These are phyloP conservation scores for Drosophila diplacantha DNA, from an alignment of 2,888 invertebrate species.

Conservation along the genomic window DNA sequence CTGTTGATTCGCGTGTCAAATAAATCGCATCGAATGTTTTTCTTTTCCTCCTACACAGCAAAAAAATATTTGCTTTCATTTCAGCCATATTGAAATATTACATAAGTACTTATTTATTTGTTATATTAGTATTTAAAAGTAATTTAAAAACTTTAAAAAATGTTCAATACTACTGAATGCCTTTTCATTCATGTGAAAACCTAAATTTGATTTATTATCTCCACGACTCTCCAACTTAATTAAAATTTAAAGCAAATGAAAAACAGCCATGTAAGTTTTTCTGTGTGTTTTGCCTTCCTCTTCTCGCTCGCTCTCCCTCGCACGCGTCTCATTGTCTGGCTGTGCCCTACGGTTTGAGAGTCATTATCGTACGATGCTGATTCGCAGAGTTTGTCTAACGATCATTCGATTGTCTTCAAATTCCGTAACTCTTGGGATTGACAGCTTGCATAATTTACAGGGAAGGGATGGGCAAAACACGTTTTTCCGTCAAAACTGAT, in stretches of 20 bases:
- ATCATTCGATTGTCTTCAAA: constrained; percentile 7
- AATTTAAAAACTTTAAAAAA: background rate
- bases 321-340: constrained; percentile 23
- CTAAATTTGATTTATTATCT: too few relatives aligned
- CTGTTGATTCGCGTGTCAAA: constrained; percentile 60
- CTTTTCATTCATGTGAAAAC: too few relatives aligned
- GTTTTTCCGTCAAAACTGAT: constrained; percentile 12
- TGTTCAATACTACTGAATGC: too few relatives aligned
- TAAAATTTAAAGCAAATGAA: background rate
- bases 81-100: background rate
- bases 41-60: constrained; percentile 13
- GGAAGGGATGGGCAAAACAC: constrained; percentile 14
- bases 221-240: background rate
- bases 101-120: too few relatives aligned
- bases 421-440: background rate
- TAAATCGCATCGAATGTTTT: constrained; percentile 62
- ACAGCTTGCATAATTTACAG: constrained; percentile 10
- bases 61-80: background rate
- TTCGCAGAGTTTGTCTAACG: constrained; percentile 6
- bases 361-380: constrained; percentile 56
- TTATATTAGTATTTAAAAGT: background rate
- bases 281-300: background rate
- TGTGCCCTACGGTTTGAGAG: constrained; percentile 51
- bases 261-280: background rate
- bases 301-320: background rate